Evolutionary conservation across 2,888 invertebrate genomes (phyloP).

Genomic region (Athetis lepigone): DNA sequence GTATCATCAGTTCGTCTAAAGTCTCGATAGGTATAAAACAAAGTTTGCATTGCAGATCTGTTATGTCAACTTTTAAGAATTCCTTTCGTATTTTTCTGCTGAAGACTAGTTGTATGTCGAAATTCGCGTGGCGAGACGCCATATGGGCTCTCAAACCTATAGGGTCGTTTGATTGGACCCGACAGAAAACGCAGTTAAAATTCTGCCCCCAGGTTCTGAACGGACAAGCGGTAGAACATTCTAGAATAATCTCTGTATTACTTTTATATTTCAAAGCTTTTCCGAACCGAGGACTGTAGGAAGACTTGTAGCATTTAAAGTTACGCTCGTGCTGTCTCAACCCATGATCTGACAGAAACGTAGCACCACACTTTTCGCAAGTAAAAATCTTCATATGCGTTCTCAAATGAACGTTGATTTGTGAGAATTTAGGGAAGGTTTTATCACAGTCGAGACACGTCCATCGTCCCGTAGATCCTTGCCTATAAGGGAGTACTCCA

Average conservation of each 20-base stretch:
- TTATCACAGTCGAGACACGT: slow-evolving; percentile 86
- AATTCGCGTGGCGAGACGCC: slow-evolving; percentile 83
- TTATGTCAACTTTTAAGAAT: slow-evolving; percentile 85
- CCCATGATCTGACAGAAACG: slow-evolving; percentile 84
- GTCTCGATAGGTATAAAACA: slow-evolving; percentile 83
- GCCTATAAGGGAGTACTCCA: slow-evolving; percentile 85
- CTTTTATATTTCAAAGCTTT: slow-evolving; percentile 84
- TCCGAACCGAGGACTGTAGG: slow-evolving; percentile 85
- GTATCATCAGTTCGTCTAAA: slow-evolving; percentile 80
- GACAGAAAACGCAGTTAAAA: slow-evolving; percentile 85
- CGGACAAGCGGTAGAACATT: slow-evolving; percentile 86
- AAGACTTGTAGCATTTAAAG: slow-evolving; percentile 84
- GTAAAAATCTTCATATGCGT: slow-evolving; percentile 86
- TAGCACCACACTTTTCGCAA: slow-evolving; percentile 85
- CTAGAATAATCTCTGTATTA: slow-evolving; percentile 85
- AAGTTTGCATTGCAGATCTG: slow-evolving; percentile 85
- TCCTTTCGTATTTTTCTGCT: slow-evolving; percentile 85
- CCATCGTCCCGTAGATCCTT: slow-evolving; percentile 81
- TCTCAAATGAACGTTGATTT: slow-evolving; percentile 84
- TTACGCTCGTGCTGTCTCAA: slow-evolving; percentile 83
- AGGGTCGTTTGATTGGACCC: slow-evolving; percentile 86
- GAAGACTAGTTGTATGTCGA: slow-evolving; percentile 83
- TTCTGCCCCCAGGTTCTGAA: slow-evolving; percentile 88
- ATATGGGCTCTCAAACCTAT: slow-evolving; percentile 84
- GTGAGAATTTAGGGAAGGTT: slow-evolving; percentile 82